Evolutionary conservation across 1,140 invertebrate genomes (phyloP).

Genomic region (Maconellicoccus hirsutus): DNA sequence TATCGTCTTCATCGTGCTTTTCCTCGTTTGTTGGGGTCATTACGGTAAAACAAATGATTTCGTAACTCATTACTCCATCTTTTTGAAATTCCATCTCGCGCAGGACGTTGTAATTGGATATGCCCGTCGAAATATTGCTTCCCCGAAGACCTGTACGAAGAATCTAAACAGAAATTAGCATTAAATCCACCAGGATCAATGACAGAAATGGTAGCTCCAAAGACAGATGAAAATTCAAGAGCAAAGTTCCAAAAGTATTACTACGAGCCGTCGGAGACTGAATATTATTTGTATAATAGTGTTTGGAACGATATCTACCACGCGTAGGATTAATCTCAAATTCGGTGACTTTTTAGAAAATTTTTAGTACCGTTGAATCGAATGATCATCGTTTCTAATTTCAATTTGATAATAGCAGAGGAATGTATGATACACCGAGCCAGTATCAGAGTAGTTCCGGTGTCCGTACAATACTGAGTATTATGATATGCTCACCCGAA

Average conservation of each 20-base stretch:
- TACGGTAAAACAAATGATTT: not conserved
- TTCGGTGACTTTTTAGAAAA: too few relatives aligned
- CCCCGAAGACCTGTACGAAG: not conserved
- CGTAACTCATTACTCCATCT: not conserved
- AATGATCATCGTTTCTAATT: too few relatives aligned
- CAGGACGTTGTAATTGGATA: slow-evolving; percentile 8
- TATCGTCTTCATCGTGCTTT: not conserved
- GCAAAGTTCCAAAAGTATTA: not conserved
- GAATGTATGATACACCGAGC: too few relatives aligned
- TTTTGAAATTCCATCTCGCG: not conserved
- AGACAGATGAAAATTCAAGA: not conserved
- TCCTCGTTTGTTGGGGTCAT: not conserved
- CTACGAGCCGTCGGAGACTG: not conserved
- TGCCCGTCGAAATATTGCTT: not conserved
- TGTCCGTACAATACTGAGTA: too few relatives aligned
- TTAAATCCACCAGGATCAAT: not conserved
- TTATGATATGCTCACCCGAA: too few relatives aligned
- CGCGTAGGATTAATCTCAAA: too few relatives aligned
- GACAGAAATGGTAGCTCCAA: not conserved
- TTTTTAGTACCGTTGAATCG: too few relatives aligned
- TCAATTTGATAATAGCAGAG: too few relatives aligned
- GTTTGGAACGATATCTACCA: not conserved
- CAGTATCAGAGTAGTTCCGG: too few relatives aligned
- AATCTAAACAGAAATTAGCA: not conserved
- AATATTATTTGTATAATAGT: slow-evolving; percentile 11